phyloP scores from a whole-genome alignment of 2,113 vertebrate genomes.

The Serranochromis macrocephalus region DNA sequence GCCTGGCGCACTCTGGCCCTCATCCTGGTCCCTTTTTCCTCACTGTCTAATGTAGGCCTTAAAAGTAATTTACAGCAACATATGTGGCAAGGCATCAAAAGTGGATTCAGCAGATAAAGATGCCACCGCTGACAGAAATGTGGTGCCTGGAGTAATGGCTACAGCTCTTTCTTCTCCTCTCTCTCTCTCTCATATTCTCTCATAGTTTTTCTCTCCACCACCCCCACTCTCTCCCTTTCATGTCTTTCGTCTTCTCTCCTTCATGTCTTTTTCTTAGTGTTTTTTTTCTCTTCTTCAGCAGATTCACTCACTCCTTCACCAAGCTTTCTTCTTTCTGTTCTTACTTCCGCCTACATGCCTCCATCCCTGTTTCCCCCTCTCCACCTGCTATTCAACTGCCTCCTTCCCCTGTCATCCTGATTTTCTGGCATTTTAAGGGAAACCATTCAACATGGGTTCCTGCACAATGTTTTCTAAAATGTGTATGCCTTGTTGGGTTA shows the following conservation, averaged over 20 bases:
- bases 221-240: background rate
- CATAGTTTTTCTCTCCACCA: background rate
- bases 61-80: constrained; percentile 63
- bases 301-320: background rate
- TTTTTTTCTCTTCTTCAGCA: background rate
- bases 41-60: constrained; percentile 33
- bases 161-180: constrained; percentile 9
- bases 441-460: background rate
- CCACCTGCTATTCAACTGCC: background rate
- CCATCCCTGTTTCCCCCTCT: background rate
- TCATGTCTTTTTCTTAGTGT: background rate
- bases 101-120: constrained; percentile 68
- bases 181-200: background rate
- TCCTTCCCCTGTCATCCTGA: background rate
- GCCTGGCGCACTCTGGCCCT: constrained; percentile 2
- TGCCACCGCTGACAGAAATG: constrained; percentile 55
- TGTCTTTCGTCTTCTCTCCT: background rate
- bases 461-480: background rate
- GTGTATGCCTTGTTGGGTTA: background rate
- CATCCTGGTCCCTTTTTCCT: background rate
- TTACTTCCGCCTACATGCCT: background rate
- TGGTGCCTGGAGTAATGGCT: constrained; percentile 39
- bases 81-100: constrained; percentile 63
- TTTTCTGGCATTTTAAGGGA: constrained; percentile 22
- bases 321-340: background rate